phyloP scores from a whole-genome alignment of 2,113 vertebrate genomes.

The Gnathonemus echidnorhynchus region DNA sequence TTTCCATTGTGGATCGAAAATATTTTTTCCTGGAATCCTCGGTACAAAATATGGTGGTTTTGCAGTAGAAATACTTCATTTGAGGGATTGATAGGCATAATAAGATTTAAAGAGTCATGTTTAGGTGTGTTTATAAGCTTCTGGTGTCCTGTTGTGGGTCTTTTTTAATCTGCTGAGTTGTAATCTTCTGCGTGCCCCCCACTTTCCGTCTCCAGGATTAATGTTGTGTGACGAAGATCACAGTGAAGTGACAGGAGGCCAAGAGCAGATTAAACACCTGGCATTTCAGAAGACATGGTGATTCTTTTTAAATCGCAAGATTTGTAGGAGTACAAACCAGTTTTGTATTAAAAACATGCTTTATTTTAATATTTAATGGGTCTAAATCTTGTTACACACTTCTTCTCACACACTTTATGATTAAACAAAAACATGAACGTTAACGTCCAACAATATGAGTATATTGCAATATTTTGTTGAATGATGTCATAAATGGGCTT shows the following conservation, averaged over 20 bases:
- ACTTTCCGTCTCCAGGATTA: background rate
- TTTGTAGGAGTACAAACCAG: background rate
- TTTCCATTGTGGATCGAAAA: background rate
- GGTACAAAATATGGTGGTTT: background rate
- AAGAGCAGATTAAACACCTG: background rate
- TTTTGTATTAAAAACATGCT: background rate
- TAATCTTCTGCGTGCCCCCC: background rate
- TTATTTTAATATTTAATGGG: background rate
- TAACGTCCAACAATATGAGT: background rate
- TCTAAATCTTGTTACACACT: background rate
- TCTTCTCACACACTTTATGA: background rate
- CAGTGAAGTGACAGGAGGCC: background rate
- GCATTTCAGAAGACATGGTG: background rate
- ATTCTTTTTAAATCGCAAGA: background rate
- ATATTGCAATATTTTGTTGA: slow-evolving; percentile 1
- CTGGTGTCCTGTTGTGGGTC: background rate
- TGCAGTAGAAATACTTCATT: background rate
- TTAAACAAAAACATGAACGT: background rate
- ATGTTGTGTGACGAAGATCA: slow-evolving; percentile 17
- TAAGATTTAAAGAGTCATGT: background rate
- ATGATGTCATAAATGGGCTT: background rate
- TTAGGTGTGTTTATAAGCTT: background rate
- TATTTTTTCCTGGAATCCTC: background rate
- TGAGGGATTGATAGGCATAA: background rate
- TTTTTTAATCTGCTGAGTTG: background rate